Percentiles rank a stretch among this genome's conserved stretches.
These are phyloP conservation scores for Parazoanthus swiftii DNA, from an alignment of 92 coral and sea anemone genomes.

Conservation along the genomic window DNA sequence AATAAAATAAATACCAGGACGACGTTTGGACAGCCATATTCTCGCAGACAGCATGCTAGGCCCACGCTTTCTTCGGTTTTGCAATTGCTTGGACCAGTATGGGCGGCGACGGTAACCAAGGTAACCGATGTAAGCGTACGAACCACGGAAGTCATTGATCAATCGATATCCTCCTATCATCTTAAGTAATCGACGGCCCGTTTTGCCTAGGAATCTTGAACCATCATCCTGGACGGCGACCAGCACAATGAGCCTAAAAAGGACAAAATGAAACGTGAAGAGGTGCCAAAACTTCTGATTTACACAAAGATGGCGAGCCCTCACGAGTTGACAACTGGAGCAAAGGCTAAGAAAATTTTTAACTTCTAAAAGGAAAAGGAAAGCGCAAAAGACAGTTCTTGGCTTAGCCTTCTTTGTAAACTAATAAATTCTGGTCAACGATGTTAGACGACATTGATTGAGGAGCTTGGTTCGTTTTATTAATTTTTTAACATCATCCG, in stretches of 20 bases:
- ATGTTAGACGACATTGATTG: too few species aligned
- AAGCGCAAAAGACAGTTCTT: too few species aligned
- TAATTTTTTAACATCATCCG: too few species aligned
- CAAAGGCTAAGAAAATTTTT: too few species aligned
- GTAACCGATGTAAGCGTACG: slow-evolving; percentile 28
- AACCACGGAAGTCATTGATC: slow-evolving; percentile 26
- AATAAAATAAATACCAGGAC: not conserved
- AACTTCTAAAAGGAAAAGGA: too few species aligned
- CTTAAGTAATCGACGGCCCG: slow-evolving; percentile 25
- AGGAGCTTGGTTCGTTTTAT: too few species aligned
- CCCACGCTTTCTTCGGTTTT: slow-evolving; percentile 30
- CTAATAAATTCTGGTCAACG: too few species aligned
- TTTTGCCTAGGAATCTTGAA: not conserved
- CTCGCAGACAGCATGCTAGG: slow-evolving; percentile 38
- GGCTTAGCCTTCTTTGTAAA: too few species aligned
- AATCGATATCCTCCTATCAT: slow-evolving; percentile 33
- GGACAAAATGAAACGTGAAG: too few species aligned
- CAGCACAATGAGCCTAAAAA: not conserved
- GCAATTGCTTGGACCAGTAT: slow-evolving; percentile 37
- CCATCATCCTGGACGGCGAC: slow-evolving; percentile 33
- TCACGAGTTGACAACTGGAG: too few species aligned
- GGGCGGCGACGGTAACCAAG: slow-evolving; percentile 26
- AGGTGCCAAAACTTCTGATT: too few species aligned
- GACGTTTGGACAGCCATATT: slow-evolving; percentile 31
- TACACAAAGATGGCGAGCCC: too few species aligned